phyloP scores from a whole-genome alignment of 2,888 invertebrate genomes.

The Patella caerulea region DNA sequence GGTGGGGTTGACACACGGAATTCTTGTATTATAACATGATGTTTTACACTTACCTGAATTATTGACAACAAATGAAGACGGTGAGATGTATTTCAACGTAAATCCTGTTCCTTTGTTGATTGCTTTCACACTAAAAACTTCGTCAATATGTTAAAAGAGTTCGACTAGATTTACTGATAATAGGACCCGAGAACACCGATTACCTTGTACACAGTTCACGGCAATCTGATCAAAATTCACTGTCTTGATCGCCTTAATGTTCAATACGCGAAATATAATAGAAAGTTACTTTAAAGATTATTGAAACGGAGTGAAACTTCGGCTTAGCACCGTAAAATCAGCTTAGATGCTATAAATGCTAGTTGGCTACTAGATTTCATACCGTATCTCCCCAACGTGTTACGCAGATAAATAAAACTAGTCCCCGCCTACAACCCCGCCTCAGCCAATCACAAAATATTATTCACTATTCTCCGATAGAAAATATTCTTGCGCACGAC shows the following conservation, averaged over 20 bases:
- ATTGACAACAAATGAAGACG: no score
- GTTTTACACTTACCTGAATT: no score
- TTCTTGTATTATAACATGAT: no score
- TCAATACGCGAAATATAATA: conserved; percentile 7
- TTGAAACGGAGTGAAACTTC: conserved; percentile 31
- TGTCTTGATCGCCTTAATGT: conserved; percentile 5
- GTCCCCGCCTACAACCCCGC: conserved; percentile 9
- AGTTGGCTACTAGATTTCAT: conserved; percentile 46
- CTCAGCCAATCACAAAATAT: conserved; percentile 11
- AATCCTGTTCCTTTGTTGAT: no score
- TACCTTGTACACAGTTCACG: no score
- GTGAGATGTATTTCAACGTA: no score
- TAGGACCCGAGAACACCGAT: no score
- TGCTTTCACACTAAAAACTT: no score
- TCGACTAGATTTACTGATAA: no score
- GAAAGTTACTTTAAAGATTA: conserved; percentile 11
- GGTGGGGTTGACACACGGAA: no score
- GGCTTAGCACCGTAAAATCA: conserved; percentile 48
- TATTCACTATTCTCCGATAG: background rate
- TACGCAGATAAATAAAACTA: conserved; percentile 21
- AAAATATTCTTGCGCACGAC: conserved; percentile 6
- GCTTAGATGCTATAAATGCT: conserved; percentile 55
- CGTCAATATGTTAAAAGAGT: no score
- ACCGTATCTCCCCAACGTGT: conserved; percentile 21
- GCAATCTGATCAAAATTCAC: background rate